Conservation (phyloP, 2,113 vertebrate genomes). For the Syngnathus floridae region DNA sequence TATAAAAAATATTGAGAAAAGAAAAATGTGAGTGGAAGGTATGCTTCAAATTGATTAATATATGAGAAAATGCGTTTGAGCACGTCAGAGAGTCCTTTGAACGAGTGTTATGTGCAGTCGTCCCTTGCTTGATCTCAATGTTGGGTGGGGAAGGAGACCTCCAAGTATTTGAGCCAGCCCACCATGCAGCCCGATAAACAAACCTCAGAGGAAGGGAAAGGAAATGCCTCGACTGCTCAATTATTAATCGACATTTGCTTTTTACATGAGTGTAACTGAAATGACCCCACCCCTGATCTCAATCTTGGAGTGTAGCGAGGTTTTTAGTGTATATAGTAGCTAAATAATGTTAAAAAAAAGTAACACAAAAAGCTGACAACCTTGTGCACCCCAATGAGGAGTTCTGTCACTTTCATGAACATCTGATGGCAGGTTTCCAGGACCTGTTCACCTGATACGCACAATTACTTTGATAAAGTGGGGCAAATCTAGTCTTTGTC, state of each 20-base stretch:
- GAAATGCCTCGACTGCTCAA: neutral
- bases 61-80: neutral
- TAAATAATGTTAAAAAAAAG: neutral
- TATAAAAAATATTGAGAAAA: neutral
- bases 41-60: neutral
- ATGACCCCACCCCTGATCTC: neutral
- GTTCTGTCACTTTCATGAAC: neutral
- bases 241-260: too few species aligned
- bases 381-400: neutral
- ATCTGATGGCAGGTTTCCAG: neutral
- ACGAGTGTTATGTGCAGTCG: neutral
- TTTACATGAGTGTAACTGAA: neutral
- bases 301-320: neutral
- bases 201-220: neutral
- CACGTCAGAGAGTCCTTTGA: neutral
- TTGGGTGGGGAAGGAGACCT: neutral
- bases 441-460: neutral
- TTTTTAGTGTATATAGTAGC: neutral
- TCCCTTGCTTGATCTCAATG: neutral
- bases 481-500: neutral
- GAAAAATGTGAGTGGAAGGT: neutral
- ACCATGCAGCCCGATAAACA: neutral
- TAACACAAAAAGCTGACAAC: slow-evolving; percentile 14
- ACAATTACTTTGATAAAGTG: neutral
- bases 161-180: neutral